Percentiles rank a stretch among this genome's conserved stretches.
Conservation (phyloP, 1,140 invertebrate species). For the Aphelenchoides fujianensis region DNA sequence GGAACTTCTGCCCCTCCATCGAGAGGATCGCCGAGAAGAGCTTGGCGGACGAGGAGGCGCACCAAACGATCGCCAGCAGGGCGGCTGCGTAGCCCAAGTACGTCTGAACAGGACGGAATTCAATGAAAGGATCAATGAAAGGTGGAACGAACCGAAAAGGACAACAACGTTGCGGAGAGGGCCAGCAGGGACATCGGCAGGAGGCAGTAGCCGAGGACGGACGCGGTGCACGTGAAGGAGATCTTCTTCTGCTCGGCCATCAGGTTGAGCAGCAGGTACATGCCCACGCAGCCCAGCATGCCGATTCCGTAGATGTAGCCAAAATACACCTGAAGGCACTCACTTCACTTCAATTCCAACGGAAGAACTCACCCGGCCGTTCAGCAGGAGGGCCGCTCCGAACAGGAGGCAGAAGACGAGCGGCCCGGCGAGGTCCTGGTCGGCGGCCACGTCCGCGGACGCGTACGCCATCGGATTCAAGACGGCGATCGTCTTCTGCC, state of each 20-base stretch:
- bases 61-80: constrained; percentile 78
- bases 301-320: constrained; percentile 94
- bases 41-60: constrained; percentile 83
- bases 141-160: constrained; percentile 70
- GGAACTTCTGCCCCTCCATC: constrained; percentile 81
- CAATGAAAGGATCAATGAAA: constrained; percentile 27
- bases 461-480: constrained; percentile 79
- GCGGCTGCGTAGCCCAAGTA: constrained; percentile 73
- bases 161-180: constrained; percentile 75
- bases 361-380: constrained; percentile 40
- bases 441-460: constrained; percentile 72
- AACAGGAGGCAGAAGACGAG: constrained; percentile 85
- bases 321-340: constrained; percentile 67
- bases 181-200: constrained; percentile 86
- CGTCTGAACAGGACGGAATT: constrained; percentile 65
- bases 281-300: constrained; percentile 81
- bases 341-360: too few relatives aligned
- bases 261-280: constrained; percentile 82
- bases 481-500: constrained; percentile 83
- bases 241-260: constrained; percentile 78
- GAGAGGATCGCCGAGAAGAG: constrained; percentile 85
- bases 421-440: constrained; percentile 89
- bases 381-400: constrained; percentile 72
- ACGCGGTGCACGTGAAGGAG: constrained; percentile 79
- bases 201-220: constrained; percentile 88